Evolutionary conservation across 37 sponge, comb jelly and placozoan species (phyloP), one percentile per base, ranked within the genome.

Genomic region (Chondrilla cf. caribensis): DNA sequence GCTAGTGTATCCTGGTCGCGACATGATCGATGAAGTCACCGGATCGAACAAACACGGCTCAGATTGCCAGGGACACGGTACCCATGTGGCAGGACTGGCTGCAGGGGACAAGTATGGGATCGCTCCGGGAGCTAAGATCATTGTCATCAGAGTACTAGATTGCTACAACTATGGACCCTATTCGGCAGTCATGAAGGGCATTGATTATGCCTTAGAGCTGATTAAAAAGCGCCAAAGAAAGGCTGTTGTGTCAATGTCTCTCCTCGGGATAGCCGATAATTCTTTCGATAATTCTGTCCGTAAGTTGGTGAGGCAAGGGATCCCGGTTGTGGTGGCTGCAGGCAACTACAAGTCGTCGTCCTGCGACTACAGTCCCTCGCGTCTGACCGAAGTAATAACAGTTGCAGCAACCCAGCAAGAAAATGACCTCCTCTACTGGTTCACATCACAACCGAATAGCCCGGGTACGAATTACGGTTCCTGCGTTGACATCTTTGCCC

Each of bases 401-500:
- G 93, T 93, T 0, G 93, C 84, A 4, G 93, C 77, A 7, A 84
- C 79, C 51, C 37, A 38, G 21, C 19, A 77, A 28, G 82, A 66
- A 18, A 86, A 81, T 19, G 68, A 54, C 22, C 51, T 78, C 17
- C 81, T 83, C 41, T 60, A 37, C 51, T 25, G 62, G 64, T 73
- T 73, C 36, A 7, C 31, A 5, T 8, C 8, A 2, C 24, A 2
- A 1, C 7, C 24, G 3, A 40, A 73, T 43, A 80, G 62, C 26
- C 60, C 62, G 2, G 81, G 41, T 54, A 86, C 90, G 2, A 89
- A 84, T 43, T 84, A 77, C 41, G 93, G 93, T 5, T 42, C 64
- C 29, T 93, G 93, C 64, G 87, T 93, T 6, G 87, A 89, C 58
- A 80, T 93, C 9, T 78, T 93, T 86, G 89, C 93, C 32, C 93